Evolutionary conservation across 2,797 vertebrate genomes (phyloP), one percentile per base, ranked within the genome.

Genomic region (Lacerta bilineata): DNA sequence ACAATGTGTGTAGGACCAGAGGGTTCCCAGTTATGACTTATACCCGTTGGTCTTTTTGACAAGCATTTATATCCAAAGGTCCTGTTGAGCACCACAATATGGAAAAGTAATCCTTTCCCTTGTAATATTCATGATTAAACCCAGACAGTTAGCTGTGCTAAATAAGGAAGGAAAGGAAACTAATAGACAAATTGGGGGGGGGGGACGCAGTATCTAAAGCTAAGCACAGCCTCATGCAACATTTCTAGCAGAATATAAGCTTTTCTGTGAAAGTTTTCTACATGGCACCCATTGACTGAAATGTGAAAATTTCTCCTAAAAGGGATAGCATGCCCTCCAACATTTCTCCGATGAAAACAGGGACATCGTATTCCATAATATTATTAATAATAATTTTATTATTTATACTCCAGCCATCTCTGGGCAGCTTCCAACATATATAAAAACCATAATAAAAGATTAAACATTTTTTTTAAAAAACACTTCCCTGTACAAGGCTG

Each of bases 211-310:
- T 29, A 76, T 41, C 0, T 9, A 33, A 75, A 20, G 87, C 76
- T 23, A 81, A 88, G 69, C 2, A 87, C 72, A 64, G 55, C 64
- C 59, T 50, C 0, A 0, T 9, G 17, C 25, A n/a, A 39, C 36
- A 80, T 9, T 61, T 74, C 6, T 89, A 79, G 9, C 5, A 88
- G 86, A 80, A 61, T 10, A 43, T 59, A 64, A 2, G 0, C 64
- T 85, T 82, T 83, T 23, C 61, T n/a, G 0, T 17, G 50, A 89
- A 39, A 17, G 33, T 15, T 84, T 84, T 55, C 46, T 8, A 18
- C 46, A 74, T 27, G 41, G 43, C 74, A 36, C 10, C 61, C 76
- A 17, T 6, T 0, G 10, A 50, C 2, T 41, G 77, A 86, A 90
- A 84, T 43, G 15, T 61, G 1, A 29, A 88, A 78, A 78, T 17